Evolutionary conservation across 2,113 vertebrate genomes (phyloP).

Genomic region (Willisornis vidua): DNA sequence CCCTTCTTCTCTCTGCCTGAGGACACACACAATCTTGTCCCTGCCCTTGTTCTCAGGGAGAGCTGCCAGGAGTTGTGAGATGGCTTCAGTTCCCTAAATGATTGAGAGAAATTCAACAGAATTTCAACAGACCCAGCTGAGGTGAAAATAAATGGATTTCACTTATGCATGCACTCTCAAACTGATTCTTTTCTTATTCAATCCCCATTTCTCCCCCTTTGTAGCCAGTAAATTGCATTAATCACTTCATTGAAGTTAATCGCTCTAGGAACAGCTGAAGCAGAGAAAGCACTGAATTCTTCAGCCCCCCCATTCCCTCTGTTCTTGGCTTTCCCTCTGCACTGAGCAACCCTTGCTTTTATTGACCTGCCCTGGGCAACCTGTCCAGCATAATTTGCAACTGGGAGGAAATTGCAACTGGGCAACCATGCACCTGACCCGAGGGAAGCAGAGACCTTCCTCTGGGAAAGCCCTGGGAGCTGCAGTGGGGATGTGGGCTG

Average conservation of each 20-base stretch:
- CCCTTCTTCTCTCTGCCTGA: not conserved
- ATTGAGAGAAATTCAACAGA: not conserved
- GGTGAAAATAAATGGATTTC: constrained; percentile 35
- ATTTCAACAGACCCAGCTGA: not conserved
- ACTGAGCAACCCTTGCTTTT: not conserved
- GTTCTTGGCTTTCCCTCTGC: not conserved
- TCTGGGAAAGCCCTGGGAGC: not conserved
- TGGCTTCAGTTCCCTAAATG: not conserved
- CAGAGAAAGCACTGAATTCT: not conserved
- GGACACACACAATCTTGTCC: not conserved
- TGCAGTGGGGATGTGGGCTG: rapidly evolving
- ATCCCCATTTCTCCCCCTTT: constrained; percentile 29
- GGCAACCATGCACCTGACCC: rapidly evolving
- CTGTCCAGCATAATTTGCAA: not conserved
- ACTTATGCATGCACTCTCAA: not conserved
- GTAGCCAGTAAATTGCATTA: constrained; percentile 62
- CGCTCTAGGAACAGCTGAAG: not conserved
- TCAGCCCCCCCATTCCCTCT: not conserved
- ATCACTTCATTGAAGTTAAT: constrained; percentile 27
- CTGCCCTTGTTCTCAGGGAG: not conserved
- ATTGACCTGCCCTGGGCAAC: not conserved
- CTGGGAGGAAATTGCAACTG: not conserved
- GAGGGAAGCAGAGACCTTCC: not conserved
- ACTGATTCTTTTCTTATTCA: not conserved
- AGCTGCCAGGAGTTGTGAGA: not conserved